Evolutionary conservation across 2,888 invertebrate genomes (phyloP).

Genomic region (Dilophus febrilis): DNA sequence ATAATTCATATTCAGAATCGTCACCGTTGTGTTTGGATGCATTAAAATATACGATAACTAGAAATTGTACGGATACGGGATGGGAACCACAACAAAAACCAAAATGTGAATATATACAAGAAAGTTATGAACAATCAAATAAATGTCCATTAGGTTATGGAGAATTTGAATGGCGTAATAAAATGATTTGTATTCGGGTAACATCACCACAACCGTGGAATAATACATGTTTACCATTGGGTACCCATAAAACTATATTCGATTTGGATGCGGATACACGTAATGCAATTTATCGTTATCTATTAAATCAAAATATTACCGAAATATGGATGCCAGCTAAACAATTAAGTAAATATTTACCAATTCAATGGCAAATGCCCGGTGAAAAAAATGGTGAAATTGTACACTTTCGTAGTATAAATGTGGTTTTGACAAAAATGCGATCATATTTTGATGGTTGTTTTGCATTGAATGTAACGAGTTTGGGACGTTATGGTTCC

Average conservation of each 20-base stretch:
- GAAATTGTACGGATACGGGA: conserved; percentile 17
- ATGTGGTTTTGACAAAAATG: conserved; percentile 7
- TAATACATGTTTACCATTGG: conserved; percentile 13
- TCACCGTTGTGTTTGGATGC: conserved; percentile 21
- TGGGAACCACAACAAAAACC: conserved; percentile 19
- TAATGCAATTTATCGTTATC: conserved; percentile 20
- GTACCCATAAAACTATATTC: conserved; percentile 16
- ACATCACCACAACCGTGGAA: conserved; percentile 18
- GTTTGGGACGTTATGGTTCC: not conserved
- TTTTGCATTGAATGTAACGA: conserved; percentile 7
- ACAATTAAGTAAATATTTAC: conserved; percentile 29
- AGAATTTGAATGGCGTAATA: conserved; percentile 7
- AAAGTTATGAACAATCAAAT: not conserved
- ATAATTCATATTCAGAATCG: conserved; percentile 12
- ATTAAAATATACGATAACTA: conserved; percentile 14
- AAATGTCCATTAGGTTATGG: conserved; percentile 13
- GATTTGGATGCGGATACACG: conserved; percentile 12
- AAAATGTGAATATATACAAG: conserved; percentile 10
- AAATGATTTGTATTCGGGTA: conserved; percentile 21
- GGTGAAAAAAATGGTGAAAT: conserved; percentile 25
- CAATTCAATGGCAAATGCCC: conserved; percentile 33
- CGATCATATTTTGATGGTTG: conserved; percentile 19
- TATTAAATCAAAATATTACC: conserved; percentile 10
- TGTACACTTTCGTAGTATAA: conserved; percentile 13
- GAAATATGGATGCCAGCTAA: conserved; percentile 35